Evolutionary conservation across 1,140 invertebrate species (phyloP), one percentile per base, ranked within the genome.

Genomic region (Drosophila tropicalis): DNA sequence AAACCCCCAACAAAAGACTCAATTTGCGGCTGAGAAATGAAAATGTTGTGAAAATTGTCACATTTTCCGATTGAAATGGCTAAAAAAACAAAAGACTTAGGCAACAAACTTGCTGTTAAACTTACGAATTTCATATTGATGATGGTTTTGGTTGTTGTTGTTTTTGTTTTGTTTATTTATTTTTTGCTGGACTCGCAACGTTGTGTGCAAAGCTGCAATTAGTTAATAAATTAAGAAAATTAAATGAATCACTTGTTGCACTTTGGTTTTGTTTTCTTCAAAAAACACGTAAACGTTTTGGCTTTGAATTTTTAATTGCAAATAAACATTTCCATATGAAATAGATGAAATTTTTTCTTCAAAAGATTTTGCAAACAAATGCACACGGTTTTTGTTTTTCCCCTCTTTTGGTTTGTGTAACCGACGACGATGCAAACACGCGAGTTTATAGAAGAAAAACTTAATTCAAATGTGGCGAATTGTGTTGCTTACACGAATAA

Each of bases 91-190:
- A 90, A 86, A 81, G 82, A 90, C 82, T 90, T 79, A 76, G 77
- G 82, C 74, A 83, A 83, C 79, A 56, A 90, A 90, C 86, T 77
- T 70, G 66, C 47, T 13, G 58, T 54, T 51, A 25, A 32, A 91
- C 90, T 91, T 91, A 91, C 90, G 73, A 91, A 91, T 87, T 90
- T 90, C 90, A 91, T 91, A 61, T 90, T 91, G 76, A 66, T 84
- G 77, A 22, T 51, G 17, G 44, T 51, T 51, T 51, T 29, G 29
- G 29, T 29, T 29, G 29, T 29, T 29, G 29, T 29, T 29, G 25
- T 5, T 4, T 29, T 29, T 29, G 5, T 5, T 29, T 29, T 29
- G 29, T 29, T 29, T 29, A 29, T 29, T 12, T 36, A 3, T 36
- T 36, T 36, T 36, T 36, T 22, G 67, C 61, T 86, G 69, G 71